A percentile compares a stretch with the other conserved stretches of the same genome.
Evolutionary conservation across 2,113 vertebrate genomes (phyloP).

Genomic region (Alosa alosa): DNA sequence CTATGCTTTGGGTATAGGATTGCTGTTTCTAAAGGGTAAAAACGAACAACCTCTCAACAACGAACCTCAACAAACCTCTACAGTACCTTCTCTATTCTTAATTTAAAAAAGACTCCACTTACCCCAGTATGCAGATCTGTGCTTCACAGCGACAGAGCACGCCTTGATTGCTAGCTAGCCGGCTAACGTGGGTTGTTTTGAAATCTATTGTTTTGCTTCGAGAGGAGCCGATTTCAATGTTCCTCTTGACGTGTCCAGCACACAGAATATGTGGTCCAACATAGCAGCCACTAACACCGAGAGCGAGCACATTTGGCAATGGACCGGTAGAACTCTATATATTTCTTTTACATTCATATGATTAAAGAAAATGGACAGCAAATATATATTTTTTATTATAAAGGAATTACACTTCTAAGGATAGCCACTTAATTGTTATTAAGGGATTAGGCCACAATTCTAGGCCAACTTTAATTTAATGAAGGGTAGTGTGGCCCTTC

Average conservation of each 20-base stretch:
- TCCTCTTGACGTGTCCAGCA: not conserved
- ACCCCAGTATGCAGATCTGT: not conserved
- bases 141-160: not conserved
- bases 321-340: no score
- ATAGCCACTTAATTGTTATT: no score
- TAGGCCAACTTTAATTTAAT: no score
- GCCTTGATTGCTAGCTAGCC: not conserved
- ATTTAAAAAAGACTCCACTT: not conserved
- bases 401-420: no score
- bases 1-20: not conserved
- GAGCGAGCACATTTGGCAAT: not conserved
- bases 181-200: not conserved
- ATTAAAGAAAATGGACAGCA: no score
- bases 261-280: no score
- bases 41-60: not conserved
- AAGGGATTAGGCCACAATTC: no score
- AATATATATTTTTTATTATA: no score
- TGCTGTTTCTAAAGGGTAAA: not conserved
- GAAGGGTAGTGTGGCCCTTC: no score
- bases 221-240: not conserved
- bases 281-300: not conserved
- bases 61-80: not conserved
- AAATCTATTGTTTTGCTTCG: not conserved
- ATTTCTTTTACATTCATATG: no score
- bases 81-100: not conserved